Evolutionary conservation across 2,113 vertebrate genomes (phyloP), one percentile per base, ranked within the genome.

Genomic region (Hylia prasina): DNA sequence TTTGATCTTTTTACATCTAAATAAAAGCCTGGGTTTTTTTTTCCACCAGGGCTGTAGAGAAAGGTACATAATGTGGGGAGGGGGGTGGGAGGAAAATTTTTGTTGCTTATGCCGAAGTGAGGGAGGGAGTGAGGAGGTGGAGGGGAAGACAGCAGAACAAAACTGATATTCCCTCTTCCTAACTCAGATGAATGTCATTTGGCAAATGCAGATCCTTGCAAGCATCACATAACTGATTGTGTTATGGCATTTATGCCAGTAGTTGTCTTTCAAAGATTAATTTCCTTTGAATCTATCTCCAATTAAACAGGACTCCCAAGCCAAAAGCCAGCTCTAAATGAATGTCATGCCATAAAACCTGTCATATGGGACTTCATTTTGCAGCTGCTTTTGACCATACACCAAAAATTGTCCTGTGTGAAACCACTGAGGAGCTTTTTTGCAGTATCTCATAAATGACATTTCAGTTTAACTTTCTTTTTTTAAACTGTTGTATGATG

Each of bases 351-450:
- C 88, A 76, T 45, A 85, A 51, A 90, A 40, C 70, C 28, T 64
- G 9, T 69, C 65, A 5, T 3, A 18, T 30, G 22, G 40, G 80
- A 56, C 83, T 85, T 87, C 64, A 70, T 94, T 91, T 92, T 91
- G 60, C 78, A 95, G 78, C 87, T 94, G 94, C 88, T 68, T 87
- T 57, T 66, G 35, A 56, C 85, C 54, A 94, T 89, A 84, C 93
- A 96, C 95, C 95, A 97, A 91, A 97, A 94, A 71, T 83, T 88
- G 73, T 97, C 98, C 97, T 30, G 97, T 96, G 98, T 98, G 98
- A 98, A 98, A 98, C 97, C 81, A 64, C 94, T 24, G 79, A 94
- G 61, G 88, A 81, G 69, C 93, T 90, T 94, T 93, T 91, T 82
- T 82, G 65, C 91, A 54, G 56, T 96, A 88, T 94, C 87, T 97